A percentile compares a stretch with the other conserved stretches of the same genome.
Conservation (phyloP, 2,113 vertebrate species). For the Hepsetus odoe region DNA sequence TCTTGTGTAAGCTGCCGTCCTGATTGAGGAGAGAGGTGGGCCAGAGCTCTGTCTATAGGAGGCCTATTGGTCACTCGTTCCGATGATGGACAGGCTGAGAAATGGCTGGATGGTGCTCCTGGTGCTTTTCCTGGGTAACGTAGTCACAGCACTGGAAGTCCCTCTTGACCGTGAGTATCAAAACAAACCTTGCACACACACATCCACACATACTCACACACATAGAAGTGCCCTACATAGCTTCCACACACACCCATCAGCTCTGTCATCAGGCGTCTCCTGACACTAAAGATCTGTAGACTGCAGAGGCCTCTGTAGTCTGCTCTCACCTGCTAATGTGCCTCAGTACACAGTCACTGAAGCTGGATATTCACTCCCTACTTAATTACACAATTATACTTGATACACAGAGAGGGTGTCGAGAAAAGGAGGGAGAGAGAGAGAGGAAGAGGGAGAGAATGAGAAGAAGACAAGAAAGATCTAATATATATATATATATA, state of each 20-base stretch:
- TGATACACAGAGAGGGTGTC: not conserved
- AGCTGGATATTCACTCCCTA: not conserved
- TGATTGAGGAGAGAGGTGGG: conserved; percentile 68
- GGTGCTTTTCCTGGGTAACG: conserved; percentile 82
- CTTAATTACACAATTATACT: not conserved
- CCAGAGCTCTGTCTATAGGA: conserved; percentile 65
- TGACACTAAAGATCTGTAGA: not conserved
- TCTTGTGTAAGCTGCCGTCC: conserved; percentile 50
- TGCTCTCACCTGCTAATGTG: not conserved
- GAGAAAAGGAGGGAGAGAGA: not conserved
- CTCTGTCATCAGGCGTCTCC: not conserved
- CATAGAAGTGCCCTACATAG: not conserved
- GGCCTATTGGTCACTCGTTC: conserved; percentile 63
- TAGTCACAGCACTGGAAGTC: conserved; percentile 87
- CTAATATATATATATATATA: no score
- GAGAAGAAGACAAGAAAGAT: not conserved
- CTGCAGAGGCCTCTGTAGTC: not conserved
- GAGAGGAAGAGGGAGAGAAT: not conserved
- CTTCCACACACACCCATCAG: not conserved
- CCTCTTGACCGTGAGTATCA: conserved; percentile 92
- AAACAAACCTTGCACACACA: conserved; percentile 21
- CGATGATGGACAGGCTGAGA: conserved; percentile 81
- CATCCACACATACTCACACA: conserved; percentile 1
- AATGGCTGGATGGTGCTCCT: conserved; percentile 69
- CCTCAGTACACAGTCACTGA: not conserved